Base-by-base conservation (phyloP, 2,888 invertebrate genomes). In the Trichogramma evanescens region DNA sequence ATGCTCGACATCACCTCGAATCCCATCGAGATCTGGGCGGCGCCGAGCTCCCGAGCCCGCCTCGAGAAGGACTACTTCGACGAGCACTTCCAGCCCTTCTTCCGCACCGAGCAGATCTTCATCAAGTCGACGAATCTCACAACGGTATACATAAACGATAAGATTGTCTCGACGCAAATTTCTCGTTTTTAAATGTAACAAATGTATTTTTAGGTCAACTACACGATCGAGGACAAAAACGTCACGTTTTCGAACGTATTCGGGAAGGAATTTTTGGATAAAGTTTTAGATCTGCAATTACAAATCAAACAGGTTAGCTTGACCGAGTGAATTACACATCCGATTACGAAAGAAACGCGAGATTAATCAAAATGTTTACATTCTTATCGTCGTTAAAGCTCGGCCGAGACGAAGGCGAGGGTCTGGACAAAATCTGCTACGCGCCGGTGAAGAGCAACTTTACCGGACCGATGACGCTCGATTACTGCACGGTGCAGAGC, bases 11-110 rank as follows among this genome's bases (percentile, higher is more conserved):
- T 97, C 1, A 94, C 92, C 0, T 88, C 93, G 0, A 87, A 95
- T 75, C 96, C 97, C 0, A 87, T 95, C 2, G 91, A 97, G 74
- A 83, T 98, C 50, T 98, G 98, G 98, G 93, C 96, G 0, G 83
- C 93, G 0, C 88, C 91, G 1, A 78, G 81, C 40, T 94, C 94
- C 68, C 82, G 85, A 62, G 89, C 94, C 44, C 83, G 96, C 61
- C 73, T 83, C 48, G 93, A 98, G 72, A 89, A 94, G 73, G 84
- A 91, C 63, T 95, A 89, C 74, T 97, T 89, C 71, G 95, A 97
- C 75, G 78, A 82, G 9, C 85, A 89, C 70, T 98, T 98, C 74
- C 86, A 86, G 6, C 94, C 94, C 0, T 95, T 95, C 78, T 94
- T 92, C 75, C 83, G 95, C 56, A 89, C 91, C 3, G 88, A 94